These are phyloP conservation scores for Nothocercus nigrocapillus DNA, from an alignment of 2,113 vertebrate genomes.

Conservation along the genomic window DNA sequence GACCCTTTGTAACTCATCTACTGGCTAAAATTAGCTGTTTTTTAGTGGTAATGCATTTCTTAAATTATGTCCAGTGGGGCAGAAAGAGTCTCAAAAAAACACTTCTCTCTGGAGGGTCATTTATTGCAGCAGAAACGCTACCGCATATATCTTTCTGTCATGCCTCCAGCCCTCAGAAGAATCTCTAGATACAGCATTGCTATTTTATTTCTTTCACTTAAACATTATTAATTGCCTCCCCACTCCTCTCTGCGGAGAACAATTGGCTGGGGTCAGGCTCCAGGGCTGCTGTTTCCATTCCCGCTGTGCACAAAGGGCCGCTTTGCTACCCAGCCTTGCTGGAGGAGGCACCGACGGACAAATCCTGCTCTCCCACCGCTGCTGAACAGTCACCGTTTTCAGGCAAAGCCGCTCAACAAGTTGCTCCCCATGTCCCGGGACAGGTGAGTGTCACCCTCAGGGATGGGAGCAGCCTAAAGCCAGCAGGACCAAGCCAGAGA, in stretches of 20 bases:
- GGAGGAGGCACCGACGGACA: background rate
- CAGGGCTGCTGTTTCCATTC: slow-evolving; percentile 59
- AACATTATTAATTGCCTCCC: slow-evolving; percentile 71
- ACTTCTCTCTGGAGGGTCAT: slow-evolving; percentile 60
- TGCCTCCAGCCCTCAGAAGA: slow-evolving; percentile 47
- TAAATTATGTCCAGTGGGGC: slow-evolving; percentile 58
- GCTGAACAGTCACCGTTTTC: background rate
- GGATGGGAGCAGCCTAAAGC: background rate
- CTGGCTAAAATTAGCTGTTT: slow-evolving; percentile 55
- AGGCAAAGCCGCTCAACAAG: slow-evolving; percentile 7
- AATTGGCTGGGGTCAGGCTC: slow-evolving; percentile 63
- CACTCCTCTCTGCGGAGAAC: slow-evolving; percentile 38
- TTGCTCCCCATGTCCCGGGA: background rate
- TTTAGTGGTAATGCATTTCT: slow-evolving; percentile 12
- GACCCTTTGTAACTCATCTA: slow-evolving; percentile 47
- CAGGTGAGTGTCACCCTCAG: background rate
- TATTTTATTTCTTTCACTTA: slow-evolving; percentile 57
- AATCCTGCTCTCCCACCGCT: slow-evolving; percentile 25
- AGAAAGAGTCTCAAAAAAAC: slow-evolving; percentile 61
- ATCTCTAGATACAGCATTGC: slow-evolving; percentile 56
- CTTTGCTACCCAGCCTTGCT: background rate
- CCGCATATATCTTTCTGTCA: slow-evolving; percentile 62
- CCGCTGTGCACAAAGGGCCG: slow-evolving; percentile 17
- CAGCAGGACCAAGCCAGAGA: background rate
- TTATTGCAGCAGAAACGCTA: slow-evolving; percentile 55